Base-by-base conservation (phyloP, 2,888 invertebrate genomes). In the Shargacucullia verbasci region DNA sequence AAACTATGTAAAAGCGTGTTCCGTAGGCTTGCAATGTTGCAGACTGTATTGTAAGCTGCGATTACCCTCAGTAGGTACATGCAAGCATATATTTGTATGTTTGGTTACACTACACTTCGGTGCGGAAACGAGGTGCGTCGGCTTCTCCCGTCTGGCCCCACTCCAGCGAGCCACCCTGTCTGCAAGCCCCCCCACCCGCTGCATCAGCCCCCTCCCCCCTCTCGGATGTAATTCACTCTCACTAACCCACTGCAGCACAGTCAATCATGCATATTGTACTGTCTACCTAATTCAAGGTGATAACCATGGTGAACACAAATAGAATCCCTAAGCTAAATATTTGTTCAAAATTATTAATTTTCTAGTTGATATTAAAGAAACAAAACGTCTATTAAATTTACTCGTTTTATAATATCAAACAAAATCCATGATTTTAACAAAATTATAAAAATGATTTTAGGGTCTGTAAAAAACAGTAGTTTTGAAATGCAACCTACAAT, bases 241-340 rank as follows among this genome's bases (percentile, higher is more conserved):
- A 93, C 93, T 94, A 94, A 94, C 94, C 94, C 89, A 94, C 92
- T 94, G 92, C 92, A 93, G 88, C 86, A 86, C 84, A 89, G 86
- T 90, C 91, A 85, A 92, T 92, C 92, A 90, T 90, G 91, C 89
- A 89, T 88, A 90, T 85, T 84, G 83, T 77, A 83, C 85, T 77
- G 80, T 81, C 84, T 84, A 81, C 81, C 86, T 91, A 89, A 90
- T 89, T 90, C 87, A 87, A 88, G 86, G 86, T 87, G 83, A 88
- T 86, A 72, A 74, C 76, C 64, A 70, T 71, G 57, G 53, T 49
- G 48, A 39, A 57, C 49, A 43, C 49, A 39, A 59, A 68, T 59
- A 20, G 20, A 38, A 61, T 49, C 37, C 15, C 25, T 48, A 43
- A 20, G 39, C 14, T 27, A 38, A 41, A 8, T 37, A 31, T 14